These are phyloP conservation scores for Tachycineta bicolor DNA, from an alignment of 2,113 vertebrate species.

Conservation along the genomic window DNA sequence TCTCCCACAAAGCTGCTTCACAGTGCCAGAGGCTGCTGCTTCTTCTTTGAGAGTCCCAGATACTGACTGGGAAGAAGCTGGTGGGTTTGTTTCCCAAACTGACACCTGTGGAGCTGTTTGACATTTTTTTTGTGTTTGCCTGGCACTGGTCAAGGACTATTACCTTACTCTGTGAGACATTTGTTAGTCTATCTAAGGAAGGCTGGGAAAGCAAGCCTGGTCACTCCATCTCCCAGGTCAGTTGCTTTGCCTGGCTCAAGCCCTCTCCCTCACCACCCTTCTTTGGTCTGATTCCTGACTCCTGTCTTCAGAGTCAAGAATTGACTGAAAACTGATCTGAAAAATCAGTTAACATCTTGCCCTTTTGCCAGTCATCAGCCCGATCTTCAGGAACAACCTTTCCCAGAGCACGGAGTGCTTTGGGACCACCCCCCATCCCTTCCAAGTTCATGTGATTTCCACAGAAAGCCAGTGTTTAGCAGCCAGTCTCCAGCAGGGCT, in stretches of 20 bases:
- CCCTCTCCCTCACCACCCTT: not conserved
- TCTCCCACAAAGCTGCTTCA: not conserved
- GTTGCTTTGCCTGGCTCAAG: not conserved
- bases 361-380: not conserved
- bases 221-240: rapidly evolving
- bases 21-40: not conserved
- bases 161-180: not conserved
- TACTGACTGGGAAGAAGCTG: not conserved
- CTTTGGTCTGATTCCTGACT: not conserved
- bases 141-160: not conserved
- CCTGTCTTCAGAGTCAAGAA: not conserved
- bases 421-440: not conserved
- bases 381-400: not conserved
- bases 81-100: not conserved
- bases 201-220: not conserved
- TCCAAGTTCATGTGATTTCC: not conserved
- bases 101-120: not conserved
- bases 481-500: not conserved
- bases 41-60: not conserved
- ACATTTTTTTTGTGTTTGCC: not conserved
- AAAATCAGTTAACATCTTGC: not conserved
- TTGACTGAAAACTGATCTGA: not conserved
- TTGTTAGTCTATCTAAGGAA: not conserved
- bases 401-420: not conserved
- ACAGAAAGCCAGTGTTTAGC: not conserved